Base-by-base conservation (phyloP, 2,888 invertebrate genomes). In the Yponomeuta evonymella region DNA sequence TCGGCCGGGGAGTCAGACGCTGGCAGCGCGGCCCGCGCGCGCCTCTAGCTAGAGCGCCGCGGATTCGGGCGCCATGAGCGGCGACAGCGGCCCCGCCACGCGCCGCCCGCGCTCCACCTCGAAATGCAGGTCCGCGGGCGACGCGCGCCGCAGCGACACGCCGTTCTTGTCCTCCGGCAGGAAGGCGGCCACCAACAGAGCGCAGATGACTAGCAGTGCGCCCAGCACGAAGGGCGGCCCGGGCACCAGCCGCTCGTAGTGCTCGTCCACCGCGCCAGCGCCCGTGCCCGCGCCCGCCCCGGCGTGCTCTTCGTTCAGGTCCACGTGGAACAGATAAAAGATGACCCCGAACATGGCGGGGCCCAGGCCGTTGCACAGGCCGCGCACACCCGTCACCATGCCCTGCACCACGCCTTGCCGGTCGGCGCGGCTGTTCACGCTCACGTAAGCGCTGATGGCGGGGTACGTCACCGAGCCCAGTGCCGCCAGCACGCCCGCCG, bases 191-290 rank as follows among this genome's bases (percentile, higher is more conserved):
- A 99, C 98, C 79, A 99, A 92, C 79, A 99, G 94, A 73, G 99
- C 99, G 87, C 98, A 96, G 79, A 99, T 96, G 77, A 99, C 99
- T 89, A 99, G 94, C 84, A 99, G 93, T 71, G 99, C 98, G 73
- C 99, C 99, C 89, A 99, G 97, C 74, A 99, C 97, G 89, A 99
- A 99, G 15, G 99, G 99, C 72, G 99, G 99, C 1, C 99, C 99
- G 62, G 99, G 99, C 82, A 99, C 95, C 83, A 98, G 90, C 93
- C 97, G 92, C 74, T 94, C 81, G 90, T 92, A 89, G 72, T 85
- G 84, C 73, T 91, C 95, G 74, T 94, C 92, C 51, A 89, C 81
- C 15, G 89, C 86, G 75, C 79, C 79, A 36, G 75, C 75, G 48
- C 75, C 79, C 43, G 75, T 75, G 48, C 75, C 78, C 29, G 73